Evolutionary conservation across 2,888 invertebrate species (phyloP).

Genomic region (Terebella lapidaria): DNA sequence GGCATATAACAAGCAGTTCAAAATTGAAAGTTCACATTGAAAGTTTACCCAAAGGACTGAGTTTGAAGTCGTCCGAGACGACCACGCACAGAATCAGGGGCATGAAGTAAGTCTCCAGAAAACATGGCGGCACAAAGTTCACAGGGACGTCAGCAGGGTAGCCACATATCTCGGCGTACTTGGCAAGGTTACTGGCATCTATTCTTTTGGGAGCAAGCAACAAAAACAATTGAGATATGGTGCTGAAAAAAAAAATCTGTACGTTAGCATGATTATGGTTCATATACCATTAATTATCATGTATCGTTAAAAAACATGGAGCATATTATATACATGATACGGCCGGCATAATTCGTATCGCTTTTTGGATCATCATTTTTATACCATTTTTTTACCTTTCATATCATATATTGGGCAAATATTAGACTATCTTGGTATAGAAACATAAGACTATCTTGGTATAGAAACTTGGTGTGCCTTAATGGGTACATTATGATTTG

Average conservation of each 20-base stretch:
- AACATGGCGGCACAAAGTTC: constrained; percentile 29
- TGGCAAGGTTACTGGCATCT: constrained; percentile 16
- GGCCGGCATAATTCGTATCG: too few species aligned
- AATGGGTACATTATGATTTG: too few species aligned
- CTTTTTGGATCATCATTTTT: too few species aligned
- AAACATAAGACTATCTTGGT: too few species aligned
- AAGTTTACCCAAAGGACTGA: constrained; percentile 31
- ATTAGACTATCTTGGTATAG: too few species aligned
- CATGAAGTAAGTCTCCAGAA: constrained; percentile 29
- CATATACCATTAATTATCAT: not conserved
- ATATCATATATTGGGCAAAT: too few species aligned
- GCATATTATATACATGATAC: too few species aligned
- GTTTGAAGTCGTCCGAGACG: constrained; percentile 24
- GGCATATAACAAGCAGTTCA: too few species aligned
- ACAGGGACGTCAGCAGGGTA: constrained; percentile 11
- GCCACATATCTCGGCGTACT: constrained; percentile 28
- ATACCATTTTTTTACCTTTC: too few species aligned
- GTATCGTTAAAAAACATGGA: too few species aligned
- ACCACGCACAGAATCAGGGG: constrained; percentile 21
- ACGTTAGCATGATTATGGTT: not conserved
- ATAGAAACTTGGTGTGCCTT: too few species aligned
- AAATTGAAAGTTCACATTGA: not conserved
- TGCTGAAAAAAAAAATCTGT: not conserved
- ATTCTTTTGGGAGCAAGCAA: constrained; percentile 20
- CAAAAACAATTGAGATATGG: too few species aligned